phyloP scores from a whole-genome alignment of 2,888 invertebrate genomes.

The Xestia xanthographa region DNA sequence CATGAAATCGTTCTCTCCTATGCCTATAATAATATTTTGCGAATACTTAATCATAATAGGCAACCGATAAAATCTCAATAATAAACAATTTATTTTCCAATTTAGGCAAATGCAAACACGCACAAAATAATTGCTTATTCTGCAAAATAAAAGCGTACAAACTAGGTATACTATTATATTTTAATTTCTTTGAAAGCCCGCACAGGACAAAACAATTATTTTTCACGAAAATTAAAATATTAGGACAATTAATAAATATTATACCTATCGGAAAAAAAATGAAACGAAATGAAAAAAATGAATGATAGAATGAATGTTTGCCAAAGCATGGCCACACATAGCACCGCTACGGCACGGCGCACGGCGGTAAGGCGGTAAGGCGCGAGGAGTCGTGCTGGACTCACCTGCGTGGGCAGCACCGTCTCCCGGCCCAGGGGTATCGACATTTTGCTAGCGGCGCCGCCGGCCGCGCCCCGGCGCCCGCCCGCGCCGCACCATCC shows the following conservation, averaged over 20 bases:
- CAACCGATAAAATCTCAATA: neutral
- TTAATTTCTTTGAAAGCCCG: neutral
- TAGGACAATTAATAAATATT: too few species aligned
- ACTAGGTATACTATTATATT: neutral
- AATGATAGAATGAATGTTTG: neutral
- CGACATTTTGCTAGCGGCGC: constrained; percentile 90
- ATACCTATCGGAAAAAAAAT: too few species aligned
- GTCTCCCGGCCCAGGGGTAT: constrained; percentile 90
- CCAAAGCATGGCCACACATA: constrained; percentile 4
- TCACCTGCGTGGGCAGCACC: constrained; percentile 89
- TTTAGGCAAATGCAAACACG: neutral
- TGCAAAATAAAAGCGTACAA: neutral
- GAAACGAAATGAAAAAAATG: too few species aligned
- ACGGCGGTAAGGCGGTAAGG: constrained; percentile 1
- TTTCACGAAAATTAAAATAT: too few species aligned
- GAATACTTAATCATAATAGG: neutral
- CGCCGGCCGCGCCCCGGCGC: constrained; percentile 90
- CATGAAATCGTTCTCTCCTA: neutral
- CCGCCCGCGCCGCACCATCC: constrained; percentile 88
- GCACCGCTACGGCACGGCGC: constrained; percentile 5
- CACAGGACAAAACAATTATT: too few species aligned
- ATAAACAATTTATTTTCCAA: neutral
- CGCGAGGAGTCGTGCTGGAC: constrained; percentile 68
- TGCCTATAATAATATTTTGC: neutral
- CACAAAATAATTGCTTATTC: neutral